Evolutionary conservation across 2,888 invertebrate genomes (phyloP), one percentile per base, ranked within the genome.

Genomic region (Sympetrum striolatum): DNA sequence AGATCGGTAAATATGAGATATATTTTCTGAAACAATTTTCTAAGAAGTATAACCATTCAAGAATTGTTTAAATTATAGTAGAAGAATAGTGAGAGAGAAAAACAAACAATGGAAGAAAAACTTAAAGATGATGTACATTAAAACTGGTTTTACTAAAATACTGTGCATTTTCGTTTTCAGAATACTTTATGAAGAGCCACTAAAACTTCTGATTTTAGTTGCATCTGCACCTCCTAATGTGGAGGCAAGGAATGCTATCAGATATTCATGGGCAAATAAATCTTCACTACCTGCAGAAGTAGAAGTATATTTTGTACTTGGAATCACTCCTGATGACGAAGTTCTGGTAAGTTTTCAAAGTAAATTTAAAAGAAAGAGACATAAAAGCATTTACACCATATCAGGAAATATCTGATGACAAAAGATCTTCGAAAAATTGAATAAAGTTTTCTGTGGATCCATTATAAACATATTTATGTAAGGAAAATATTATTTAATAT

Each of bases 211-310:
- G 8, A 96, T 98, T 91, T 95, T 97, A 37, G 96, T 98, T 0
- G 96, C 96, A 92, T 97, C 98, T 0, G 95, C 96, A 0, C 96
- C 97, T 0, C 93, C 93, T 0, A 96, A 98, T 93, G 95, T 96
- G 92, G 95, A 96, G 53, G 95, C 95, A 80, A 94, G 98, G 82
- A 92, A 93, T 73, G 96, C 96, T 0, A 96, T 97, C 90, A 94
- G 97, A 91, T 95, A 96, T 91, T 97, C 96, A 0, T 97, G 97
- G 97, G 97, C 95, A 0, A 95, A 94, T 90, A 94, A 94, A 91
- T 91, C 92, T 91, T 92, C 93, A 44, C 93, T 93, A 90, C 93
- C 93, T 91, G 93, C 93, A 91, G 93, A 93, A 18, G 93, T 94
- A 73, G 94, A 94, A 92, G 93, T 95, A 53, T 94, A 94, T 91